Evolutionary conservation across 2,888 invertebrate species (phyloP), one percentile per base, ranked within the genome.

Genomic region (Tachina fera): DNA sequence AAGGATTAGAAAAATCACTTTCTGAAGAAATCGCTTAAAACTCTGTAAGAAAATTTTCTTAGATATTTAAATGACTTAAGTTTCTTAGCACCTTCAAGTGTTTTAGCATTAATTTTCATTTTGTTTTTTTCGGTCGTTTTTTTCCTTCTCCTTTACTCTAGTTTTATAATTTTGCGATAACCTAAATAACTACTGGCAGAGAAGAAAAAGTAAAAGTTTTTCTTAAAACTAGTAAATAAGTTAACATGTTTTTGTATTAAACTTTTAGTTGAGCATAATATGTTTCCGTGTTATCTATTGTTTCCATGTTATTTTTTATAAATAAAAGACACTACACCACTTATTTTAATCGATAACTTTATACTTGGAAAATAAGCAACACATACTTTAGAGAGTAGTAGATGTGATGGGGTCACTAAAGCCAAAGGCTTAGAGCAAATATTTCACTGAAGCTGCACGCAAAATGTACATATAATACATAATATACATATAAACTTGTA

Each of bases 201-300:
- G 51, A 53, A 51, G 51, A 61, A 61, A 77, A 61, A 70, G 51
- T 13, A 61, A 61, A 70, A 51, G 67, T 74, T 74, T 60, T 77
- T 60, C 13, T 19, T 43, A 47, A 65, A 68, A 53, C 49, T 43
- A 68, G 19, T 78, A 61, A 70, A 77, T 67, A 71, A 70, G 16
- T 70, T 13, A 45, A 56, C 63, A 79, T 63, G 61, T 53, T 61
- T 45, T 71, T 70, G 19, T n/a, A 43, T 16, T 31, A 61, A 70
- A 61, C 9, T 79, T 78, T 60, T 61, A 68, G 41, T 63, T 60
- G 11, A 31, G 31, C 31, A 74, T 39, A 75, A 68, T 68, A 61
- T 72, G 53, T 78, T 70, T 9, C 47, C 13, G 47, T 75, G 68
- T 61, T 58, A 63, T 75, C 43, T 60, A 60, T 75, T 75, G 78